Conservation (phyloP, 1,140 invertebrate species). For the Euschistus heros region DNA sequence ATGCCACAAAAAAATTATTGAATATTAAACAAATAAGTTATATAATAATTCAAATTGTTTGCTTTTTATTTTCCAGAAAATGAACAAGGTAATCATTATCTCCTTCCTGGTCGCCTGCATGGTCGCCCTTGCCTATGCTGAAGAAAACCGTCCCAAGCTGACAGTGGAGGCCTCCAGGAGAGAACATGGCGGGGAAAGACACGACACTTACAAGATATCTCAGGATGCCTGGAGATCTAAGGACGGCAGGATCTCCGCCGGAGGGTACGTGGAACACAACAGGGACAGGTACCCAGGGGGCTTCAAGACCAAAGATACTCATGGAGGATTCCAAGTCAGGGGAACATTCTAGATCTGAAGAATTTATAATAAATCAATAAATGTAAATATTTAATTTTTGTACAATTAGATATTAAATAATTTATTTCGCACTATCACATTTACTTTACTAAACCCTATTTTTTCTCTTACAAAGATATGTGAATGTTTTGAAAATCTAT, state of each 20-base stretch:
- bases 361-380: too few species aligned
- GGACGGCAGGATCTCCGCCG: conserved; percentile 4
- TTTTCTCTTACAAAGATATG: too few species aligned
- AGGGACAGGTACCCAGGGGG: conserved; percentile 4
- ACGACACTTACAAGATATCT: not conserved
- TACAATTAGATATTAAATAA: too few species aligned
- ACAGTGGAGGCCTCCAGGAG: not conserved
- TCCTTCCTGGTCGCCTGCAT: not conserved
- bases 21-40: too few species aligned
- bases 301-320: conserved; percentile 1
- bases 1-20: too few species aligned
- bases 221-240: conserved; percentile 16
- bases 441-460: too few species aligned
- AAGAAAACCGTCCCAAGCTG: not conserved
- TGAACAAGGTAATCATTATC: conserved; percentile 1
- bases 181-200: not conserved
- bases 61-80: not conserved
- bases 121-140: not conserved
- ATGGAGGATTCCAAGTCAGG: conserved; percentile 8
- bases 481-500: too few species aligned
- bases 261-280: conserved; percentile 18
- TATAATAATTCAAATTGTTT: too few species aligned
- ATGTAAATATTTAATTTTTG: too few species aligned
- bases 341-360: not conserved
- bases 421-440: too few species aligned